Evolutionary conservation across 2,888 invertebrate genomes (phyloP).

Genomic region (Eristalinus aeneus): DNA sequence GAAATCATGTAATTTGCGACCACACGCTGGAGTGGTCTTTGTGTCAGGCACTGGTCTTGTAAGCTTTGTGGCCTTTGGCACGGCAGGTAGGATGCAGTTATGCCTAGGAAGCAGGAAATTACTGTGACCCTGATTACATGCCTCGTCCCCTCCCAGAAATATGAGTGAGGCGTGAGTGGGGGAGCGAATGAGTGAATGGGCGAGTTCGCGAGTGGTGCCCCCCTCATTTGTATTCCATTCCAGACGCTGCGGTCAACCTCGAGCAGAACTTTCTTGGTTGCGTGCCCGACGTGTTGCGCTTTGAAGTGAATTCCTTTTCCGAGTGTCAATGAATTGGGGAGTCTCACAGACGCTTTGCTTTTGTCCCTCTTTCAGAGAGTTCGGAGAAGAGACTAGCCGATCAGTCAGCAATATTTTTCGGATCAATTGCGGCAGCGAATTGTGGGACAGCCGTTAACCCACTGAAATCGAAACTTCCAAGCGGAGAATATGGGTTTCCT

Average conservation of each 20-base stretch:
- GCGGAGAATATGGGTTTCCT: conserved; percentile 55
- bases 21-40: conserved; percentile 1
- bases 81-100: conserved; percentile 8
- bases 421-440: conserved; percentile 34
- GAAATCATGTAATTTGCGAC: conserved; percentile 44
- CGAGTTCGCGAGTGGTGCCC: conserved; percentile 10
- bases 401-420: conserved; percentile 10
- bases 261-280: conserved; percentile 48
- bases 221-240: conserved; percentile 54
- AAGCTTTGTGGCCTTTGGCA: conserved; percentile 7
- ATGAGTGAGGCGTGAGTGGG: too few species aligned
- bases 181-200: not conserved
- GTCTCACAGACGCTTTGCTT: conserved; percentile 12
- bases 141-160: not conserved
- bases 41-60: conserved; percentile 13
- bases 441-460: conserved; percentile 62
- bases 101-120: conserved; percentile 64
- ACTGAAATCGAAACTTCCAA: conserved; percentile 51
- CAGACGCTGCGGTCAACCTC: conserved; percentile 45
- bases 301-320: conserved; percentile 25
- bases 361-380: conserved; percentile 26
- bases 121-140: conserved; percentile 63
- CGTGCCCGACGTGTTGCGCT: conserved; percentile 40
- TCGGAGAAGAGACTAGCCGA: conserved; percentile 9
- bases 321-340: conserved; percentile 27